These are phyloP conservation scores for Eutolmus rufibarbis DNA, from an alignment of 2,888 invertebrate species.

Conservation along the genomic window DNA sequence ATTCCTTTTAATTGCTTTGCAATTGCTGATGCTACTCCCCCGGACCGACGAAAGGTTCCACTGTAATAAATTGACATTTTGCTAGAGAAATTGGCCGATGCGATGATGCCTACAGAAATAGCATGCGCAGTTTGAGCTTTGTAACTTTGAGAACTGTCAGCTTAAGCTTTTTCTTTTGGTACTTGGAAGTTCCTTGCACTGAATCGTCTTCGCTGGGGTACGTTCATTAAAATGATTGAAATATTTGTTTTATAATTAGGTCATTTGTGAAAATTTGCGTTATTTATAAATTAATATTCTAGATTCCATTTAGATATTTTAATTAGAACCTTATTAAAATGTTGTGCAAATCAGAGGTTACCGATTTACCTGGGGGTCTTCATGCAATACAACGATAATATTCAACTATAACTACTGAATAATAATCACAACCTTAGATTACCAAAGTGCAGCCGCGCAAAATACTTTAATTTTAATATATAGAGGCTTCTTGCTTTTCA, in stretches of 20 bases:
- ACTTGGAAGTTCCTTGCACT: neutral
- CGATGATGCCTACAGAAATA: neutral
- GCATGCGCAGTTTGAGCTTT: neutral
- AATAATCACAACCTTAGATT: too few species aligned
- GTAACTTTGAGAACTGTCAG: neutral
- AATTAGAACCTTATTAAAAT: too few species aligned
- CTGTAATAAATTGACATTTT: conserved; percentile 79
- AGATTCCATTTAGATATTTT: too few species aligned
- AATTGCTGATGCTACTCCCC: conserved; percentile 76
- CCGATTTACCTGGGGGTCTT: too few species aligned
- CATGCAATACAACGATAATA: too few species aligned
- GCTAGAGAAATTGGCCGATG: neutral
- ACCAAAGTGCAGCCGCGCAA: too few species aligned
- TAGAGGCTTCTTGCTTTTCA: too few species aligned
- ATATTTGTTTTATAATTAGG: neutral
- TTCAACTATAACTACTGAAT: too few species aligned
- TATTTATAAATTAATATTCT: neutral
- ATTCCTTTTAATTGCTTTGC: conserved; percentile 73
- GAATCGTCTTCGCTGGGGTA: neutral
- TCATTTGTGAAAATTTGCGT: neutral
- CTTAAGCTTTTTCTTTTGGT: neutral
- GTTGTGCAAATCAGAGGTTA: too few species aligned
- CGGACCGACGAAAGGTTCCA: conserved; percentile 72
- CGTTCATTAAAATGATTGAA: neutral
- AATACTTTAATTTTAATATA: too few species aligned